Evolutionary conservation across 2,888 invertebrate genomes (phyloP), one percentile per base, ranked within the genome.

Genomic region (Nezara viridula): DNA sequence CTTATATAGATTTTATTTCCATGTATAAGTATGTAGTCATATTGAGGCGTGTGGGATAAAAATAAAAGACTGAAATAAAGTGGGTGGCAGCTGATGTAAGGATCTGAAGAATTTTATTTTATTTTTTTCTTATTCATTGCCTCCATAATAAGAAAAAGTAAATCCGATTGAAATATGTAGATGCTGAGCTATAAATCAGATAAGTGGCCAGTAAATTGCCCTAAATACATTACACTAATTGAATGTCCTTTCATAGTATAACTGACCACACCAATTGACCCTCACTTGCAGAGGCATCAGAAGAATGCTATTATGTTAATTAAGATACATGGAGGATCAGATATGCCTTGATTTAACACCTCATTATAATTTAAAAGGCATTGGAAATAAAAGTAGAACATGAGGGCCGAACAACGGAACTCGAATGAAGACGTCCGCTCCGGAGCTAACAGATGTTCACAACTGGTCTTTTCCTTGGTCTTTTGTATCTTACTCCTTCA

Each of bases 271-370:
- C 66, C 66, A 73, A 73, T 73, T 60, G 60, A 60, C 12, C 60
- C 27, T 27, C 60, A 60, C 12, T 60, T 73, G 21, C 19, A 21
- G 27, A 14, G 16, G 14, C 27, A 32, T 24, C 24, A 21, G 24
- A 44, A 24, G 66, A 44, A 44, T 40, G 81, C 44, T 47, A 81
- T 81, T 44, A 44, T 81, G 81, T 44, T 81, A 81, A 81, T 81
- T 81, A 81, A 81, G 81, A 44, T 81, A 81, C 81, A 81, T 44
- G 44, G 44, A 47, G 81, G 44, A 86, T 86, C 86, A 86, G 86
- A 86, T 86, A 60, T 27, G 44, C 19, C 24, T n/a, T 86, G 86
- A 86, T 86, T 86, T 86, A 86, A 50, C 55, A 55, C 55, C 86
- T 55, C 55, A 86, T 86, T 86, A 86, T 81, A 44, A 44, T 47